phyloP scores from a whole-genome alignment of 2,797 vertebrate genomes.

The Squalus acanthias region DNA sequence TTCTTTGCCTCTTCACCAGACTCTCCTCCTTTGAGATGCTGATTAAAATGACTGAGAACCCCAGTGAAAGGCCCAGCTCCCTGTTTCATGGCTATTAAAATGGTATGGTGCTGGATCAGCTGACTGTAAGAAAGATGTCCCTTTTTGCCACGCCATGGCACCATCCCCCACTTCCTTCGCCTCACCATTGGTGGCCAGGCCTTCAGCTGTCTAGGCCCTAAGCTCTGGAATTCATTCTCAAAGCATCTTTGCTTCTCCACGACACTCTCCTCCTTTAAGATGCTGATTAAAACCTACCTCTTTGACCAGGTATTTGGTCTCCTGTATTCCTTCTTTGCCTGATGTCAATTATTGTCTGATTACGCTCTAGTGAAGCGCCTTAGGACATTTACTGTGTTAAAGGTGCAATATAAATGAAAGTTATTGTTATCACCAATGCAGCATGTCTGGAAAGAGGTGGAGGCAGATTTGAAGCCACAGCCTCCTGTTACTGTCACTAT shows the following conservation, averaged over 20 bases:
- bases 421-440: background rate
- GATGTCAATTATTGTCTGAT: background rate
- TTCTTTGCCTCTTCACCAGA: too few relatives aligned
- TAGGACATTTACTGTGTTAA: background rate
- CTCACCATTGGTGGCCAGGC: background rate
- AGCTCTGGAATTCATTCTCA: too few relatives aligned
- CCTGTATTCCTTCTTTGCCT: background rate
- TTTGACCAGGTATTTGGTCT: background rate
- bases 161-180: background rate
- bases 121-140: background rate
- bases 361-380: background rate
- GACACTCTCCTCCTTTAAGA: background rate
- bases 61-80: too few relatives aligned
- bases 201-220: background rate
- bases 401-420: background rate
- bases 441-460: background rate
- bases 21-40: too few relatives aligned
- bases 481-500: background rate
- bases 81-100: too few relatives aligned
- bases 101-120: too few relatives aligned
- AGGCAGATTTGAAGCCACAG: background rate
- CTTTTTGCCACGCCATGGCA: background rate
- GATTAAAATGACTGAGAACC: too few relatives aligned
- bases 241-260: background rate
- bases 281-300: background rate